Evolutionary conservation across 2,888 invertebrate genomes (phyloP), one percentile per base, ranked within the genome.

Genomic region (Latheticus oryzae): DNA sequence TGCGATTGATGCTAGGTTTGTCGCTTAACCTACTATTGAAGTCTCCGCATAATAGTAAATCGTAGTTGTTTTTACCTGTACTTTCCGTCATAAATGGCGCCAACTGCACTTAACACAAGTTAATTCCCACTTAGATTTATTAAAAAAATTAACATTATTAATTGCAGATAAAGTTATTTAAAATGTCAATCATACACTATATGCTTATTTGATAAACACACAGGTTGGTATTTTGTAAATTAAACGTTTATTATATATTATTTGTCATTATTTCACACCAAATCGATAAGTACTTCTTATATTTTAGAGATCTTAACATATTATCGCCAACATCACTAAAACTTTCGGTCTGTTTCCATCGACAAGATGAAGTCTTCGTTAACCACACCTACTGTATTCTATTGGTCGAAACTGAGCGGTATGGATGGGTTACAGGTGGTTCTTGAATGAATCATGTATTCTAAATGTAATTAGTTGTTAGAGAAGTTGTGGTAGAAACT

Each of bases 201-300:
- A 70, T 73, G 71, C 68, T 74, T 72, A 73, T 75, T 74, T 72
- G 67, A 75, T 73, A 73, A 72, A 69, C 73, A 73, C 73, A 67
- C 72, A 70, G 65, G 53, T 66, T 68, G 69, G 69, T 71, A 73
- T 73, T 72, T 74, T 73, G 76, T 78, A 75, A 78, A 78, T 78
- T 78, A 72, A 76, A 68, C 74, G 74, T 70, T 77, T 76, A 78
- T 77, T 78, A 75, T 76, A 73, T 72, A 73, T 74, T 77, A 75
- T 76, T 76, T 76, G 76, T 75, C 73, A 74, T 76, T 76, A 76
- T 78, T 79, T 79, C 78, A 78, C 79, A 79, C 79, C 70, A 76
- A 73, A 75, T 73, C 72, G 78, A 75, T 78, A 79, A 79, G 72
- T 77, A 75, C 76, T 76, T 69, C 72, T 74, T 73, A 71, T 67